Evolutionary conservation across 1,140 invertebrate genomes (phyloP).

Genomic region (Drosophila oshimai): DNA sequence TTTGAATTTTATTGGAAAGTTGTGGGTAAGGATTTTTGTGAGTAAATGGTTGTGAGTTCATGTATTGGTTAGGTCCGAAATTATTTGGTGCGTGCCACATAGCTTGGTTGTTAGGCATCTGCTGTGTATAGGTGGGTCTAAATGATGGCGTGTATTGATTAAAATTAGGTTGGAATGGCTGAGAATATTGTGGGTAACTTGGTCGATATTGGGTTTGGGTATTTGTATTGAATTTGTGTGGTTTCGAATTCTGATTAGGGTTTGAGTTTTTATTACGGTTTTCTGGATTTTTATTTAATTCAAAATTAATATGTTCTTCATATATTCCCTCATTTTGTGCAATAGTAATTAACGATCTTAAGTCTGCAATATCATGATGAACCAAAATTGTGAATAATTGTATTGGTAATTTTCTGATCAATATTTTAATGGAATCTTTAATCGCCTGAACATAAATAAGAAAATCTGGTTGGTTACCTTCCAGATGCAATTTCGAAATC

Average conservation of each 20-base stretch:
- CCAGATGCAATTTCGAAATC: not conserved
- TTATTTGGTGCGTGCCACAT: not conserved
- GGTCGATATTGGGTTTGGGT: not conserved
- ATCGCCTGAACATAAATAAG: not conserved
- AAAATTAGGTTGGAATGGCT: not conserved
- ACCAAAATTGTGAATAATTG: not conserved
- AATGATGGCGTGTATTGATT: no score
- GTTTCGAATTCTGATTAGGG: not conserved
- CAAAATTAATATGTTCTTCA: not conserved
- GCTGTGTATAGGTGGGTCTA: not conserved
- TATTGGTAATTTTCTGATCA: not conserved
- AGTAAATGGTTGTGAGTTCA: not conserved
- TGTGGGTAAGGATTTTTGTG: not conserved
- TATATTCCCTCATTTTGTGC: not conserved
- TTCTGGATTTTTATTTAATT: not conserved
- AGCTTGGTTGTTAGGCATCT: not conserved
- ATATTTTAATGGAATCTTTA: not conserved
- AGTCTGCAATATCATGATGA: not conserved
- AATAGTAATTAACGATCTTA: not conserved
- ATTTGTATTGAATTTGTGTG: not conserved
- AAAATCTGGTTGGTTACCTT: not conserved
- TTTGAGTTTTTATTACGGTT: not conserved
- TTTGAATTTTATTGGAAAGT: not conserved
- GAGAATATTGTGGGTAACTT: not conserved
- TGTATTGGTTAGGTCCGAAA: not conserved